Evolutionary conservation across 1,140 invertebrate species (phyloP).

Genomic region (Drosophila biarmipes): DNA sequence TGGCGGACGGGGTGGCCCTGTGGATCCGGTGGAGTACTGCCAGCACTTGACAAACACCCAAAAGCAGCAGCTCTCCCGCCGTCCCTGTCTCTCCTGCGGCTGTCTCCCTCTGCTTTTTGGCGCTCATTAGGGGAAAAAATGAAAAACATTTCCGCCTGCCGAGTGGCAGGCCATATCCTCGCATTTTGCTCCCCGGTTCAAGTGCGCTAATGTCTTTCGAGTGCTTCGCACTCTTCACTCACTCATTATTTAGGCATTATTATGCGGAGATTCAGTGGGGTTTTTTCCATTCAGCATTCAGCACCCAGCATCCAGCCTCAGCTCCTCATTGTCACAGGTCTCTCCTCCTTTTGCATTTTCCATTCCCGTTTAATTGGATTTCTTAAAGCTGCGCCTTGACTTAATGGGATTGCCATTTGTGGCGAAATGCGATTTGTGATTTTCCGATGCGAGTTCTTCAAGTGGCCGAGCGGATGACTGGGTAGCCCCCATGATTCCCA

Average conservation of each 20-base stretch:
- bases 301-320: constrained; percentile 1
- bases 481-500: constrained; percentile 19
- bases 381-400: constrained; percentile 76
- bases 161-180: constrained; percentile 75
- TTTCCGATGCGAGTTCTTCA: background rate
- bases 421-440: constrained; percentile 51
- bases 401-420: constrained; percentile 71
- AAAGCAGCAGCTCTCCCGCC: constrained; percentile 48
- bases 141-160: constrained; percentile 75
- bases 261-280: constrained; percentile 64
- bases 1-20: constrained; percentile 1
- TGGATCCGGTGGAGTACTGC: constrained; percentile 13
- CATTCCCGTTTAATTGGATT: constrained; percentile 70
- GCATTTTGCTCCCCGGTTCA: constrained; percentile 52
- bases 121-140: constrained; percentile 63
- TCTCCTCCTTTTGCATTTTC: constrained; percentile 11
- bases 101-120: constrained; percentile 20
- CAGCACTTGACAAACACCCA: constrained; percentile 74
- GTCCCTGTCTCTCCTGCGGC: constrained; percentile 2
- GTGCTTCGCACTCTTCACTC: constrained; percentile 77
- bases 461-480: constrained; percentile 28
- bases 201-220: constrained; percentile 81
- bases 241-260: constrained; percentile 68
- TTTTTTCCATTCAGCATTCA: constrained; percentile 12
- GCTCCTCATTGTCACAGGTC: constrained; percentile 10